Conservation (phyloP, 2,113 vertebrate species). For the Cebus imitator region DNA sequence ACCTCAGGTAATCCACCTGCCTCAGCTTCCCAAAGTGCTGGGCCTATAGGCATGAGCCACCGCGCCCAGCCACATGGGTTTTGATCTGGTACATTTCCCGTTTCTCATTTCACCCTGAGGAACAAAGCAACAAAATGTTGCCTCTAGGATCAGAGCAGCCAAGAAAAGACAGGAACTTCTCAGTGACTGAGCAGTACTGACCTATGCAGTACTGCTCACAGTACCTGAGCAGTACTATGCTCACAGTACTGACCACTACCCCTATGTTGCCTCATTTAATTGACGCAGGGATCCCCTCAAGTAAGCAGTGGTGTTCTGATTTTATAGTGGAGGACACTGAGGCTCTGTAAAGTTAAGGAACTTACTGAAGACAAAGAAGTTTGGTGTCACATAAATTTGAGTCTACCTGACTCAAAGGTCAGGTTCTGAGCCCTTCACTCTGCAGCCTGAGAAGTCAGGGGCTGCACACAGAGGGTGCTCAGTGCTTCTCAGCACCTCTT, state of each 20-base stretch:
- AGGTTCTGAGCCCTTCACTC: neutral
- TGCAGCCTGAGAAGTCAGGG: accelerated
- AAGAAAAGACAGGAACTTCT: neutral
- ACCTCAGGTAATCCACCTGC: too few species aligned
- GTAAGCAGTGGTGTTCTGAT: neutral
- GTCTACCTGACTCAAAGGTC: too few species aligned
- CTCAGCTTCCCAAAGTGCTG: too few species aligned
- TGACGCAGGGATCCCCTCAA: neutral
- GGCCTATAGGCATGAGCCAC: too few species aligned
- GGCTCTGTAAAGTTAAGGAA: neutral
- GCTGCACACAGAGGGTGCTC: neutral
- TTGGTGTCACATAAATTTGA: neutral
- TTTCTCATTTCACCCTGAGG: neutral
- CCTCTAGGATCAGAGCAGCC: neutral
- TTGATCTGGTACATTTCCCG: neutral
- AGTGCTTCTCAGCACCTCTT: neutral
- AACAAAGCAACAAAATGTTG: neutral
- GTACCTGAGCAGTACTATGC: neutral
- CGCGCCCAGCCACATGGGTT: neutral
- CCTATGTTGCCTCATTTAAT: neutral
- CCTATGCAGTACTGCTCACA: too few species aligned
- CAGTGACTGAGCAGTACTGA: neutral
- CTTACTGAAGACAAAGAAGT: neutral
- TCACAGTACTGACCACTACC: neutral
- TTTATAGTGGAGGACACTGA: neutral